These are phyloP conservation scores for Formica selysi DNA, from an alignment of 1,140 invertebrate species.

Conservation along the genomic window DNA sequence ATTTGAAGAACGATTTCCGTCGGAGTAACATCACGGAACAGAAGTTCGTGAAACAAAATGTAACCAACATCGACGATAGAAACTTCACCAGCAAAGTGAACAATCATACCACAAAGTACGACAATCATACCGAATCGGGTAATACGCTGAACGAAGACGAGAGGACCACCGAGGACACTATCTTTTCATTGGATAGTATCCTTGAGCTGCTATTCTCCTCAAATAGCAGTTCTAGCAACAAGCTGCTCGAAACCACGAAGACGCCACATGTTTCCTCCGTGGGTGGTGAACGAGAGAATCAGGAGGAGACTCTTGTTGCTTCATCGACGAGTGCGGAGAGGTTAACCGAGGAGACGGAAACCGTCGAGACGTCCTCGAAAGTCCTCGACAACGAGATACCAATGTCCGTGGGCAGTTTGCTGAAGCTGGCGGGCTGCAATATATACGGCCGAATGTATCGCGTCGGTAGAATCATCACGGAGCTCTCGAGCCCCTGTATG, in stretches of 20 bases:
- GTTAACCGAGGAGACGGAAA: constrained; percentile 66
- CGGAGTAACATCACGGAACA: not conserved
- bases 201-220: constrained; percentile 87
- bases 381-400: constrained; percentile 71
- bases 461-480: constrained; percentile 93
- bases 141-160: not conserved
- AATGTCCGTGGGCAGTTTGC: constrained; percentile 85
- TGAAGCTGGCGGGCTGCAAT: constrained; percentile 95
- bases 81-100: not conserved
- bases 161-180: constrained; percentile 82
- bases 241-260: not conserved
- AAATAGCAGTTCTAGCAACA: constrained; percentile 36
- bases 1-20: not conserved
- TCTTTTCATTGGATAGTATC: constrained; percentile 88
- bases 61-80: not conserved
- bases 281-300: not conserved
- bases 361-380: constrained; percentile 69
- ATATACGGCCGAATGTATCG: constrained; percentile 96
- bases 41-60: not conserved
- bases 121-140: constrained; percentile 52
- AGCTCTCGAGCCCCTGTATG: constrained; percentile 93
- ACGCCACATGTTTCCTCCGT: constrained; percentile 10
- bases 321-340: constrained; percentile 61
- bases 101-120: constrained; percentile 54
- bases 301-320: constrained; percentile 45